Percentiles rank a stretch among this genome's conserved stretches.
phyloP scores from a whole-genome alignment of 1,140 invertebrate species.

The Oryzaephilus surinamensis region DNA sequence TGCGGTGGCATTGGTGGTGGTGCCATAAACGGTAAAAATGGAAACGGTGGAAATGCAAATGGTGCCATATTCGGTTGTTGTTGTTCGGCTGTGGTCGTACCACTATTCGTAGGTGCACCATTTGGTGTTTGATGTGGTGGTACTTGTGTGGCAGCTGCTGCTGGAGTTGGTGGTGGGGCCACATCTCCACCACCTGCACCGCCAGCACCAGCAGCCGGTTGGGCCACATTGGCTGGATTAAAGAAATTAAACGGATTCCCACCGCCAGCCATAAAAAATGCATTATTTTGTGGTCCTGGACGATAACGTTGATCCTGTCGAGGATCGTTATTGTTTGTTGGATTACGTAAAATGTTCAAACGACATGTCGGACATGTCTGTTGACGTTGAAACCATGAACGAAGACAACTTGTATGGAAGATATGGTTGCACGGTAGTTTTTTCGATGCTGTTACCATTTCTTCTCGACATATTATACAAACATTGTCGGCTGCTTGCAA shows the following conservation, averaged over 20 bases:
- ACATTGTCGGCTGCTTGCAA: conserved; percentile 92
- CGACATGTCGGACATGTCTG: conserved; percentile 99
- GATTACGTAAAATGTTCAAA: conserved; percentile 80
- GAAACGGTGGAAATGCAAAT: conserved; percentile 47
- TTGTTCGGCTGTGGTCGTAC: conserved; percentile 7
- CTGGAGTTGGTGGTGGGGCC: conserved; percentile 5
- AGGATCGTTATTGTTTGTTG: conserved; percentile 36
- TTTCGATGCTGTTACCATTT: conserved; percentile 83
- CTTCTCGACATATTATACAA: conserved; percentile 97
- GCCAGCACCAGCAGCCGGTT: conserved; percentile 2
- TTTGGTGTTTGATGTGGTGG: conserved; percentile 1
- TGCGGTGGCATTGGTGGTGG: conserved; percentile 67
- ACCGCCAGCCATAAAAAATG: no score
- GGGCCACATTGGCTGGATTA: neutral
- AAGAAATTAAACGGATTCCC: neutral
- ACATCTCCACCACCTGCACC: conserved; percentile 2
- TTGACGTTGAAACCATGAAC: conserved; percentile 97
- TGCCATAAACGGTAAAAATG: conserved; percentile 44
- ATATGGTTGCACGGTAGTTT: conserved; percentile 99
- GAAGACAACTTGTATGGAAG: conserved; percentile 95
- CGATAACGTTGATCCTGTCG: conserved; percentile 32
- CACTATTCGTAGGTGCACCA: conserved; percentile 12
- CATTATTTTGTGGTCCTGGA: conserved; percentile 24
- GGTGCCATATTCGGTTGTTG: conserved; percentile 33
- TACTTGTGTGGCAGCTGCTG: neutral